Percentiles rank a stretch among this genome's conserved stretches.
These are phyloP conservation scores for Invenusta paracnida DNA, from an alignment of 2,888 invertebrate species.

Conservation along the genomic window DNA sequence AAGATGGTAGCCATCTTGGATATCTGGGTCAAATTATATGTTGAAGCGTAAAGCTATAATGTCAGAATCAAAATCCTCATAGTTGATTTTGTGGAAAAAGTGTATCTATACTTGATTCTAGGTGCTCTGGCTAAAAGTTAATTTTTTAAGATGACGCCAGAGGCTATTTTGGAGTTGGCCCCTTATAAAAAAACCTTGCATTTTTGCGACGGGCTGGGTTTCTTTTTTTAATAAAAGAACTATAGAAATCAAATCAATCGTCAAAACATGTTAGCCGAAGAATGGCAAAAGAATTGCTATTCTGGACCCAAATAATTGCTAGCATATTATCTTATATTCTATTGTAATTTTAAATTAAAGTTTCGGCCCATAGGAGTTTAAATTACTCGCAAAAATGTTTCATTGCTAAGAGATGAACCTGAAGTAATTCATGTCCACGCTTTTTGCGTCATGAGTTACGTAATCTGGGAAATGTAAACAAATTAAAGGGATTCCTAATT, in stretches of 20 bases:
- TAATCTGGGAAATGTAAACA: no score
- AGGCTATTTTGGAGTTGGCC: not conserved
- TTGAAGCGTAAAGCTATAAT: not conserved
- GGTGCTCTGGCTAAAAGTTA: not conserved
- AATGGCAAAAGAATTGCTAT: not conserved
- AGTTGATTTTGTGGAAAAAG: constrained; percentile 3
- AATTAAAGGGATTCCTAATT: no score
- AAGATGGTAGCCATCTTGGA: not conserved
- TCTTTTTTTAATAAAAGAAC: not conserved
- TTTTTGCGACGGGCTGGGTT: not conserved
- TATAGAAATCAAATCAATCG: no score
- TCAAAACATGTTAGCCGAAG: not conserved
- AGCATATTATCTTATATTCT: no score
- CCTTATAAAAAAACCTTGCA: not conserved
- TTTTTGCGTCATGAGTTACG: no score
- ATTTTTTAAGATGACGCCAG: not conserved
- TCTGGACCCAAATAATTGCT: not conserved
- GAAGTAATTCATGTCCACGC: no score
- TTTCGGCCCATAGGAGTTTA: no score
- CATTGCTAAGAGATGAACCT: no score
- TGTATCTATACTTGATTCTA: constrained; percentile 29
- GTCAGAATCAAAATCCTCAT: not conserved
- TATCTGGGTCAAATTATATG: not conserved
- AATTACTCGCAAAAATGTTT: no score
- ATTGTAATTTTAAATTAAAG: no score